phyloP scores from a whole-genome alignment of 92 coral and sea anemone genomes.

The Parazoanthus swiftii region DNA sequence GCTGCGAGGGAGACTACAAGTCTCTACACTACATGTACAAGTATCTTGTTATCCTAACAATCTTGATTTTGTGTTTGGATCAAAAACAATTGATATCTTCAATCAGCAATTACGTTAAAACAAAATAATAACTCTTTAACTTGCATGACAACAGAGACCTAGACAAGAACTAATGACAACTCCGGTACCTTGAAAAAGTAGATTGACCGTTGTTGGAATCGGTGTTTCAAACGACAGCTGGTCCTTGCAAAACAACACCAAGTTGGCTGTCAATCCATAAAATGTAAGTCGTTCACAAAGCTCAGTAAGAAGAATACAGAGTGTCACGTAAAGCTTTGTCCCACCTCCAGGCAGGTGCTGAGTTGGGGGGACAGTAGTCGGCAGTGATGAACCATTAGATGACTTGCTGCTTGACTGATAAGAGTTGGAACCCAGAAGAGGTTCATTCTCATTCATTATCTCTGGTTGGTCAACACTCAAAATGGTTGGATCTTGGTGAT shows the following conservation, averaged over 20 bases:
- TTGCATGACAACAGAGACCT: no score
- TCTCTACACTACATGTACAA: no score
- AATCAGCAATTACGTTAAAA: no score
- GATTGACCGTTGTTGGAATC: constrained; percentile 67
- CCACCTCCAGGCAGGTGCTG: constrained; percentile 57
- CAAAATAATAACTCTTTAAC: no score
- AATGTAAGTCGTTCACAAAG: constrained; percentile 85
- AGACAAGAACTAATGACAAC: no score
- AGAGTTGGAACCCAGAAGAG: constrained; percentile 20
- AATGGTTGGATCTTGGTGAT: neutral
- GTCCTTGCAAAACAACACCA: constrained; percentile 65
- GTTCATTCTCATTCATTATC: constrained; percentile 5
- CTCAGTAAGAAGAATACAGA: constrained; percentile 85
- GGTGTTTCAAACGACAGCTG: constrained; percentile 46
- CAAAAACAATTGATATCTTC: no score
- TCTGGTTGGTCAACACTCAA: neutral
- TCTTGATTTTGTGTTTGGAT: no score
- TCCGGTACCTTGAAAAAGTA: constrained; percentile 69
- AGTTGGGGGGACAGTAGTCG: neutral
- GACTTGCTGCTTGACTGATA: constrained; percentile 11
- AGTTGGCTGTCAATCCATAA: constrained; percentile 83
- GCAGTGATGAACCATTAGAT: neutral
- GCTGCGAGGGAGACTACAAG: no score
- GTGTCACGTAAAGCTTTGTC: constrained; percentile 50
- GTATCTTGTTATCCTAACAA: no score